These are phyloP conservation scores for Ophraella communa DNA, from an alignment of 2,888 invertebrate species.

Conservation along the genomic window DNA sequence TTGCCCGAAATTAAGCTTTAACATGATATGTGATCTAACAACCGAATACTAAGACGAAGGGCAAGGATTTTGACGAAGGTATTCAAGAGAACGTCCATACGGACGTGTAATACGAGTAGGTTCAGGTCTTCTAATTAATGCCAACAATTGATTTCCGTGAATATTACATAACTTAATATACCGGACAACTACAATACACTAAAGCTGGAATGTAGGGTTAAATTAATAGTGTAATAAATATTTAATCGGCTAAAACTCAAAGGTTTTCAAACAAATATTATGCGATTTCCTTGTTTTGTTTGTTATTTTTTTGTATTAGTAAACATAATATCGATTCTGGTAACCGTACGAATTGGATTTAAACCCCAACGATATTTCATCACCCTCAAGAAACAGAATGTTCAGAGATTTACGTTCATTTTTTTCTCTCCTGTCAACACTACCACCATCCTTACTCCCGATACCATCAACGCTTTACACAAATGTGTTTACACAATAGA, in stretches of 20 bases:
- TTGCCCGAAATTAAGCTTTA: conserved; percentile 35
- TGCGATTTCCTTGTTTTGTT: too few species aligned
- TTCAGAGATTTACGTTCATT: conserved; percentile 14
- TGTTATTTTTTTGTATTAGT: not conserved
- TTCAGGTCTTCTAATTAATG: not conserved
- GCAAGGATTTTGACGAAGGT: conserved; percentile 16
- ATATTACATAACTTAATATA: not conserved
- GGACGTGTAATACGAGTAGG: too few species aligned
- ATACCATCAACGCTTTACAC: conserved; percentile 23
- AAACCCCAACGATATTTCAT: conserved; percentile 2
- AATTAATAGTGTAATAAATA: too few species aligned
- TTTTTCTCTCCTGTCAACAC: conserved; percentile 16
- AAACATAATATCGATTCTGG: not conserved
- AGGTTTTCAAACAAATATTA: too few species aligned
- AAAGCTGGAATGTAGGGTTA: too few species aligned
- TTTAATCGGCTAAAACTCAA: too few species aligned
- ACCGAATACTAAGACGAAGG: not conserved
- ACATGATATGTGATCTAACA: conserved; percentile 30
- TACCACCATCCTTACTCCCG: conserved; percentile 13
- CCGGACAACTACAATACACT: too few species aligned
- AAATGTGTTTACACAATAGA: conserved; percentile 23
- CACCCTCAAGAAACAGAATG: not conserved
- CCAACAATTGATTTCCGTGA: not conserved
- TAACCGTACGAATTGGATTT: not conserved
- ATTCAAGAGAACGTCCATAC: not conserved